A percentile compares a stretch with the other conserved stretches of the same genome.
phyloP scores from a whole-genome alignment of 2,113 vertebrate species.

The Pedetes capensis region DNA sequence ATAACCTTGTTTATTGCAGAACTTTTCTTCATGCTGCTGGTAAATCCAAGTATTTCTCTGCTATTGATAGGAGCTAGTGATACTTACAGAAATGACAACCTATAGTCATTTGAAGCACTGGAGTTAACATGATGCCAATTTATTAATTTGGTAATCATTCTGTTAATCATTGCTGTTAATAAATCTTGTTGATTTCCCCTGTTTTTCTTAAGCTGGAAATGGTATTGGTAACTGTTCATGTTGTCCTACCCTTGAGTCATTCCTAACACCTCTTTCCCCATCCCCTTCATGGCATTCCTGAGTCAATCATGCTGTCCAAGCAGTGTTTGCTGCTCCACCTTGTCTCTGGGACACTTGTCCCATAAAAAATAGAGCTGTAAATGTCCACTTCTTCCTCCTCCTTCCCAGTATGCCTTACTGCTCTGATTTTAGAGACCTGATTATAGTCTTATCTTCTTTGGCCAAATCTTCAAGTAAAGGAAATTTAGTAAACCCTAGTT shows the following conservation, averaged over 20 bases:
- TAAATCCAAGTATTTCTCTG: background rate
- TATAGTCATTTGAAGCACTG: background rate
- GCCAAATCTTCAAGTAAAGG: background rate
- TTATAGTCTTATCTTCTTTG: background rate
- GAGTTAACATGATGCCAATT: background rate
- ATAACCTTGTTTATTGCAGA: background rate
- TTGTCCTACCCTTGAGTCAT: background rate
- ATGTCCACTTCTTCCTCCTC: background rate
- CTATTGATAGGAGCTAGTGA: background rate
- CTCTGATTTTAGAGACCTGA: background rate
- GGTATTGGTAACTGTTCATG: background rate
- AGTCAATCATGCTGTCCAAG: background rate
- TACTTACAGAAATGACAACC: background rate
- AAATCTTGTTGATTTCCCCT: background rate
- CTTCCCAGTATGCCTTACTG: background rate
- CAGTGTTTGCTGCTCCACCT: background rate
- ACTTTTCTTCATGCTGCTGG: background rate
- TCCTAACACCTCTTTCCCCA: background rate
- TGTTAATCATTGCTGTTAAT: background rate
- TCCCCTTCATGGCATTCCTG: background rate
- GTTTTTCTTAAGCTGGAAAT: background rate
- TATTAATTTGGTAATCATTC: background rate
- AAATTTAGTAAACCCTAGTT: background rate
- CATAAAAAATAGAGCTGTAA: background rate
- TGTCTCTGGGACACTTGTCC: background rate